Conservation (phyloP, 2,797 vertebrate species). For the Leptoclinus maculatus region DNA sequence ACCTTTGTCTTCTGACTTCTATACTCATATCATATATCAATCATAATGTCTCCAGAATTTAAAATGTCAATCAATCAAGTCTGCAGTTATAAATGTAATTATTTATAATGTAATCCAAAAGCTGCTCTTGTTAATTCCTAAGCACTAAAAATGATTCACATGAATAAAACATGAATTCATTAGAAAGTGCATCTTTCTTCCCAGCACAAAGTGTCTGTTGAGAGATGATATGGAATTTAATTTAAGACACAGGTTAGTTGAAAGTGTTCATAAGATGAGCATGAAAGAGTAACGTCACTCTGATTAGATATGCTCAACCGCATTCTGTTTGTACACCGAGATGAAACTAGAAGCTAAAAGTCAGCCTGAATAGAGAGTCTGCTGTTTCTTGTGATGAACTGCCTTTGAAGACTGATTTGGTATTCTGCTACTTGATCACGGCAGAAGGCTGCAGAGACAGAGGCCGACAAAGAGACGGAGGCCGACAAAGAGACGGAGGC, state of each 20-base stretch:
- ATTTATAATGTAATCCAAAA: neutral
- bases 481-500: neutral
- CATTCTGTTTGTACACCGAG: neutral
- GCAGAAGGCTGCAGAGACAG: slow-evolving; percentile 55
- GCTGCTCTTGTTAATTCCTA: neutral
- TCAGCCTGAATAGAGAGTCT: neutral
- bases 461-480: slow-evolving; percentile 21
- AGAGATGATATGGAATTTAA: neutral
- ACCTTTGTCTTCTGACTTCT: neutral
- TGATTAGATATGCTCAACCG: neutral
- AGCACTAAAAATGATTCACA: neutral
- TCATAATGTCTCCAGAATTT: too few species aligned
- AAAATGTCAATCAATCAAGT: neutral
- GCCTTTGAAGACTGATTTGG: slow-evolving; percentile 1
- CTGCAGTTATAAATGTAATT: neutral
- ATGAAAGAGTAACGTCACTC: neutral
- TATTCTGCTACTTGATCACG: neutral
- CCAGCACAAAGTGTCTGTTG: neutral
- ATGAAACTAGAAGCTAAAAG: neutral
- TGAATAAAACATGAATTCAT: neutral
- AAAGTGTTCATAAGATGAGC: neutral
- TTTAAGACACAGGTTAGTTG: neutral
- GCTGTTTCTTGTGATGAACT: neutral
- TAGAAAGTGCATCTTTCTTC: neutral
- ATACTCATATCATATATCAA: too few species aligned